phyloP scores from a whole-genome alignment of 1,140 invertebrate species.

The Maconellicoccus hirsutus region DNA sequence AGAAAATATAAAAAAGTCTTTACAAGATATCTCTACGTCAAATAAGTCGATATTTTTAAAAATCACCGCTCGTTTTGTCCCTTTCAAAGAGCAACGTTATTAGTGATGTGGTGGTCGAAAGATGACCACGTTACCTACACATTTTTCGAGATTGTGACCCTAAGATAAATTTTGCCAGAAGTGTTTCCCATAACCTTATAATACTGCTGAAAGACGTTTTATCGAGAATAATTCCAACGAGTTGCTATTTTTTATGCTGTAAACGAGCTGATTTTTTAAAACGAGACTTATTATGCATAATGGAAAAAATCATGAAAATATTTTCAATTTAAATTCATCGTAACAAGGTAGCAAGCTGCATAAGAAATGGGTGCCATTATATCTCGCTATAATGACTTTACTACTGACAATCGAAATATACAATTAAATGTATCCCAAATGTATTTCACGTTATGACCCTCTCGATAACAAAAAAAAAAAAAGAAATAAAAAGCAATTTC shows the following conservation, averaged over 20 bases:
- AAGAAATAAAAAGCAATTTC: not conserved
- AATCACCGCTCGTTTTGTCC: not conserved
- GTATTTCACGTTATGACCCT: not conserved
- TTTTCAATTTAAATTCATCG: no score
- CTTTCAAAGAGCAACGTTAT: not conserved
- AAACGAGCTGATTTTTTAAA: not conserved
- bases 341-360: no score
- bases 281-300: no score
- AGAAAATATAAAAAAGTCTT: no score
- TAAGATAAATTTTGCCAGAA: not conserved
- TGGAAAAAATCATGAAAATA: no score
- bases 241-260: not conserved
- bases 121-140: not conserved
- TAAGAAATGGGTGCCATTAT: no score
- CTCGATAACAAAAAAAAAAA: not conserved
- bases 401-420: no score
- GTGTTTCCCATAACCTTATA: not conserved
- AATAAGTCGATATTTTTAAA: not conserved
- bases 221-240: not conserved
- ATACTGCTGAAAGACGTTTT: not conserved
- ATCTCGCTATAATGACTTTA: no score
- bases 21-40: no score
- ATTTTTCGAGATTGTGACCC: not conserved
- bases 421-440: not conserved
- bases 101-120: not conserved